Base-by-base conservation (phyloP, 2,888 invertebrate genomes). In the Cremastobaeus sp. region DNA sequence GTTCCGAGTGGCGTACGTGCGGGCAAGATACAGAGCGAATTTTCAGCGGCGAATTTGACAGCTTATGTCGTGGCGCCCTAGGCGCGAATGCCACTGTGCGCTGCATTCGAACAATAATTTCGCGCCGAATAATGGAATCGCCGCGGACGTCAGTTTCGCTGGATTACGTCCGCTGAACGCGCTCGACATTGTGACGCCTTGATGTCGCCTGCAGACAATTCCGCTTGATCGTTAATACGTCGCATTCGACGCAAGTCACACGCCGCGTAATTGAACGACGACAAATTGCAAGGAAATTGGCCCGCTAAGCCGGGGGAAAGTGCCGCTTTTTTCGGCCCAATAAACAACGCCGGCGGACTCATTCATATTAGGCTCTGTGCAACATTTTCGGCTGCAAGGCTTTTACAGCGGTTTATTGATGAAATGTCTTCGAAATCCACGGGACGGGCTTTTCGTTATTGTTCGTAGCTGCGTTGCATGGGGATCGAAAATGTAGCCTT, bases 21-120 rank as follows among this genome's bases (percentile, higher is more conserved):
- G 77, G 77, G 78, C 77, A 59, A 72, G 72, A 59, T 54, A 72
- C 43, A 66, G 54, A 55, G 72, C 41, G 66, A 82, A 81, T 83
- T 81, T 83, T 79, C 76, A 76, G 80, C 80, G 78, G 73, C 77
- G 80, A 76, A 74, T 82, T 79, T 84, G 85, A 84, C 84, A 84
- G 84, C 81, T 83, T 82, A 82, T 83, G 84, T 81, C 78, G 71
- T 47, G 57, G 39, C 52, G 25, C 77, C 72, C 79, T 77, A 81
- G 78, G 78, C 79, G 77, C 82, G 79, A 82, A 82, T 82, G 81
- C 82, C 83, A 81, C 79, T 78, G 80, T 78, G 81, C 79, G 80
- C 83, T 82, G 81, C 83, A 83, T 83, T 74, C 78, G 77, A 83
- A 83, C 83, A 79, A 83, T 82, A 82, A 81, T 81, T 78, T 77